Conservation (phyloP, 2,888 invertebrate species). For the Drosophila villosipedis region DNA sequence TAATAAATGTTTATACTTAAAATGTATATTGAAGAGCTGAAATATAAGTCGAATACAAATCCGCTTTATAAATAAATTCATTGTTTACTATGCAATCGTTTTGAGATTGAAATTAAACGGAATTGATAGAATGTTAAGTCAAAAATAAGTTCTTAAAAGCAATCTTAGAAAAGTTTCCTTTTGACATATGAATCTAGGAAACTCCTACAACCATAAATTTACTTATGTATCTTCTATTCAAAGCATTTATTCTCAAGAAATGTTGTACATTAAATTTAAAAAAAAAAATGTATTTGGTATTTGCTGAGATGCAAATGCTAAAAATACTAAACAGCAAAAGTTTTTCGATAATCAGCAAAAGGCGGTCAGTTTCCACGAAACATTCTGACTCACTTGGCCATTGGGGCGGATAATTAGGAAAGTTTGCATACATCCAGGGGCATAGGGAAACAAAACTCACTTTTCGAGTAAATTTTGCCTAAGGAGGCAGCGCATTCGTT, state of each 20-base stretch:
- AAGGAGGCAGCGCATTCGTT: background rate
- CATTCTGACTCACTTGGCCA: slow-evolving; percentile 1
- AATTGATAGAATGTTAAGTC: background rate
- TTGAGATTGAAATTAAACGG: background rate
- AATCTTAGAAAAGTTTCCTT: background rate
- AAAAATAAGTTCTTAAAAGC: background rate
- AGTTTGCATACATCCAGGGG: slow-evolving; percentile 29
- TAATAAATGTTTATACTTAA: background rate
- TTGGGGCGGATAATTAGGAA: slow-evolving; percentile 45
- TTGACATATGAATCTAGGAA: background rate
- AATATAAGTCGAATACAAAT: background rate
- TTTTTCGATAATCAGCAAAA: background rate
- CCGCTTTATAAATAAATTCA: background rate
- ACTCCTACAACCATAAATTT: background rate
- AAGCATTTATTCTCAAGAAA: background rate
- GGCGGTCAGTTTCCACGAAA: background rate
- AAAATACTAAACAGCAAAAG: slow-evolving; percentile 20
- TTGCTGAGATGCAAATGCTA: slow-evolving; percentile 5
- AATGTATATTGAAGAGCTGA: background rate
- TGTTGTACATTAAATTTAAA: background rate
- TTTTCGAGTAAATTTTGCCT: background rate
- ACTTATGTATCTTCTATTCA: background rate
- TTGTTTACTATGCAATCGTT: background rate
- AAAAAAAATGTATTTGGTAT: background rate
- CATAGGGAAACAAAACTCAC: background rate